Evolutionary conservation across 92 coral and sea anemone species (phyloP), one percentile per base, ranked within the genome.

Genomic region (Umimayanthus kanabou): DNA sequence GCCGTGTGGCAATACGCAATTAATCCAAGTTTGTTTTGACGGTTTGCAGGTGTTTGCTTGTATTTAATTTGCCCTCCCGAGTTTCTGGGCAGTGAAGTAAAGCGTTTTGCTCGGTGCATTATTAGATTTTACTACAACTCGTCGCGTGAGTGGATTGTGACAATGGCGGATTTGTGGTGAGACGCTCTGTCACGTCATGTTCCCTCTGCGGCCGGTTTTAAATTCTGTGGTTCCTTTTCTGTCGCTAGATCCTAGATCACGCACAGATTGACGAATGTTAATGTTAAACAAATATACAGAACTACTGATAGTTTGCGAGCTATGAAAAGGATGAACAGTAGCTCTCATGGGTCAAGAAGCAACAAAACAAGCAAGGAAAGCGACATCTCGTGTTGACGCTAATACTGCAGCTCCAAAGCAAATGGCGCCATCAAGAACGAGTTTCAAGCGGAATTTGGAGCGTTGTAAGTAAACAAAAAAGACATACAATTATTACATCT

Each of bases 301-400:
- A 39, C 57, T 50, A 3, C 61, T 45, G 42, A 28, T 23, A 15
- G 23, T 40, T n/a, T 22, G 50, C 76, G 33, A 43, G 22, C 37
- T 23, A 65, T 15, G 45, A 25, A 82, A n/a, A 70, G 47, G 29
- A 82, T 82, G 86, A 67, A 39, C 53, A 40, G 7, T 16, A 18
- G 42, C 26, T 79, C 18, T 67, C 28, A 82, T 82, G 86, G 86
- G 86, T 40, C 86, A 82, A 70, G 86, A 82, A n/a, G 86, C 77
- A 39, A 67, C 86, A 47, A 82, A 82, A 82, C 86, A 82, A 42
- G 86, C 86, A 28, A 82, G 40, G 86, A 82, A 67, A 82, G 58
- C 61, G 16, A 65, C 86, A 23, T 40, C 86, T 39, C 86, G 86
- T 6, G 26, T 13, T n/a, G 23, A 18, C 18, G 11, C 66, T 18